phyloP scores from a whole-genome alignment of 1,140 invertebrate genomes.

The Cryptotermes secundus region DNA sequence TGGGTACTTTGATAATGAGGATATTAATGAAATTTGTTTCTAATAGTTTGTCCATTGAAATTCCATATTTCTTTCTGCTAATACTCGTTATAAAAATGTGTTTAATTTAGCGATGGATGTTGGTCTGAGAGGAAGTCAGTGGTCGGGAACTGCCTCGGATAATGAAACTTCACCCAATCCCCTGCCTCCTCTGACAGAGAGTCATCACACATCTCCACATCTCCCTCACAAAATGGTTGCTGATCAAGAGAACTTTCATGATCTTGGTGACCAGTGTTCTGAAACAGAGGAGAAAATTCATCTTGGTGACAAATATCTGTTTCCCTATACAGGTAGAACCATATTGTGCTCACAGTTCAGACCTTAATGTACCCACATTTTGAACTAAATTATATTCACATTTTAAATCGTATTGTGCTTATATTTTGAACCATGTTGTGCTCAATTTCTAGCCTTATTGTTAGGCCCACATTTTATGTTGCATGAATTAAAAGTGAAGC shows the following conservation, averaged over 20 bases:
- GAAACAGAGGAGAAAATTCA: constrained; percentile 73
- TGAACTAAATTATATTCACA: too few species aligned
- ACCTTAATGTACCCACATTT: too few species aligned
- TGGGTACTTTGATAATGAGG: too few species aligned
- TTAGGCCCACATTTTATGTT: too few species aligned
- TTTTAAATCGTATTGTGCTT: not conserved
- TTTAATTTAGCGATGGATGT: constrained; percentile 22
- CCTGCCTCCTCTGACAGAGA: constrained; percentile 61
- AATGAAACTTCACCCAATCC: constrained; percentile 72
- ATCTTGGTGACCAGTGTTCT: constrained; percentile 61
- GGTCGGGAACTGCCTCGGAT: constrained; percentile 75
- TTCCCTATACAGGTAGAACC: constrained; percentile 66
- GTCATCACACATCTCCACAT: constrained; percentile 56
- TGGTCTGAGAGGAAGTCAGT: constrained; percentile 60
- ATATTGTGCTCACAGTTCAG: too few species aligned
- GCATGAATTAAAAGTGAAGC: too few species aligned
- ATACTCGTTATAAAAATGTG: too few species aligned
- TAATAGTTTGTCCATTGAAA: too few species aligned
- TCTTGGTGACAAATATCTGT: constrained; percentile 72
- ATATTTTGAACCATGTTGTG: not conserved
- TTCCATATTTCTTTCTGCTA: too few species aligned
- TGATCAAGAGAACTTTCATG: constrained; percentile 60
- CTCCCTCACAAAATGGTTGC: constrained; percentile 56
- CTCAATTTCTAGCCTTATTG: too few species aligned
- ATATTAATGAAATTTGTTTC: too few species aligned